Base-by-base conservation (phyloP, 2,888 invertebrate species). In the Chouioia cunea region DNA sequence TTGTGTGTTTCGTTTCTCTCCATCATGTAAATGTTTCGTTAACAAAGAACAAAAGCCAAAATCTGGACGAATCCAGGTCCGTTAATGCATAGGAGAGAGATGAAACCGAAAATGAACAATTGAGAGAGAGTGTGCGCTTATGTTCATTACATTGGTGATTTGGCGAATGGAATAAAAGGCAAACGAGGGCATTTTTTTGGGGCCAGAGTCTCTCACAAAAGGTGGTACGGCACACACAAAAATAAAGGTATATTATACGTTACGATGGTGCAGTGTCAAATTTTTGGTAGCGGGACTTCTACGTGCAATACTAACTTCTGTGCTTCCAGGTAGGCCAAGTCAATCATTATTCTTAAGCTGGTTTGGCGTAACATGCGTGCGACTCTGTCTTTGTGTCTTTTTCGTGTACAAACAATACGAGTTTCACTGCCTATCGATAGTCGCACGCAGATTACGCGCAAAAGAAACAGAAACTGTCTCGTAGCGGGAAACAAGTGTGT, bases 271-370 rank as follows among this genome's bases (percentile, higher is more conserved):
- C 85, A 85, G 85, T 85, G 83, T 85, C 83, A 79, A 85, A 36
- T 36, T 84, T 82, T 80, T 85, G 85, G 85, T 85, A 85, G 83
- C 84, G 83, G 85, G 85, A 83, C 80, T 81, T 79, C 84, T 85
- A 84, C 85, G 80, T 82, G 81, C 80, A 81, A 85, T 85, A 85
- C 85, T 85, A 85, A 85, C 85, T 85, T 83, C 85, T 85, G 85
- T 85, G 85, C 85, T 85, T 85, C 80, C 84, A 85, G 85, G 85
- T 85, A 85, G 85, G 85, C 84, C 83, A 85, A 85, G 82, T 84
- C 85, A 84, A 81, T 85, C 85, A 84, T 85, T 85, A 84, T 85
- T 83, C 81, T 82, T 79, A 76, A 75, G 74, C 75, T 73, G 71
- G 70, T 36, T 62, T 65, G 62, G 50, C 50, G 23, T 27, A 15